Conservation (phyloP, 2,113 vertebrate species). For the Calypte anna region DNA sequence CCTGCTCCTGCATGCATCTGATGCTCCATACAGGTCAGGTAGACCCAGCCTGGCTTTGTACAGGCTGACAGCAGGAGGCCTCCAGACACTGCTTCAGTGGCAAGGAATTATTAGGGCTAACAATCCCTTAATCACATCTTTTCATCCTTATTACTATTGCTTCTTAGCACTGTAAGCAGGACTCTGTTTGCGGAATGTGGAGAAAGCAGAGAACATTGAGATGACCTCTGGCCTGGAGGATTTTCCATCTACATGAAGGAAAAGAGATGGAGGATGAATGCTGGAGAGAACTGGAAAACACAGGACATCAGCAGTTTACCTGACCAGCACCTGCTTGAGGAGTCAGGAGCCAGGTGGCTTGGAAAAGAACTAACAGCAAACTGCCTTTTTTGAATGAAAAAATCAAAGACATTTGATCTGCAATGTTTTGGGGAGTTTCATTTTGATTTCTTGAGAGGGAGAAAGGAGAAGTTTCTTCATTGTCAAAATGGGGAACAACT, state of each 20-base stretch:
- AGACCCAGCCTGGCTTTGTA: background rate
- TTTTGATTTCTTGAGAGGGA: background rate
- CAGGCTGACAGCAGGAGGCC: background rate
- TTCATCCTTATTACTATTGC: background rate
- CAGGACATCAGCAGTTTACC: background rate
- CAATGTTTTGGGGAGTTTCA: background rate
- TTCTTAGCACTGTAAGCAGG: background rate
- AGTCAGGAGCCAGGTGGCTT: background rate
- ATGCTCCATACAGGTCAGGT: background rate
- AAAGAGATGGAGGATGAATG: background rate
- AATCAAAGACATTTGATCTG: background rate
- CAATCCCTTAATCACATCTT: background rate
- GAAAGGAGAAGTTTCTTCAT: background rate
- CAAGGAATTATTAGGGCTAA: background rate
- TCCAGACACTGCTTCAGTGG: background rate
- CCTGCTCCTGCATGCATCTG: background rate
- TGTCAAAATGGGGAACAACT: background rate
- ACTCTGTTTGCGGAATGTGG: background rate
- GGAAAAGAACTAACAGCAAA: background rate
- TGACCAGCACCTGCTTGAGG: background rate
- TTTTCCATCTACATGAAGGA: background rate
- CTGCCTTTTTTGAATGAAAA: background rate
- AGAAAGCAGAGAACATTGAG: background rate
- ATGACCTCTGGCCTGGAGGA: background rate
- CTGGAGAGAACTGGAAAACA: background rate